phyloP scores from a whole-genome alignment of 92 coral and sea anemone species.

The Pocillopora grandis region DNA sequence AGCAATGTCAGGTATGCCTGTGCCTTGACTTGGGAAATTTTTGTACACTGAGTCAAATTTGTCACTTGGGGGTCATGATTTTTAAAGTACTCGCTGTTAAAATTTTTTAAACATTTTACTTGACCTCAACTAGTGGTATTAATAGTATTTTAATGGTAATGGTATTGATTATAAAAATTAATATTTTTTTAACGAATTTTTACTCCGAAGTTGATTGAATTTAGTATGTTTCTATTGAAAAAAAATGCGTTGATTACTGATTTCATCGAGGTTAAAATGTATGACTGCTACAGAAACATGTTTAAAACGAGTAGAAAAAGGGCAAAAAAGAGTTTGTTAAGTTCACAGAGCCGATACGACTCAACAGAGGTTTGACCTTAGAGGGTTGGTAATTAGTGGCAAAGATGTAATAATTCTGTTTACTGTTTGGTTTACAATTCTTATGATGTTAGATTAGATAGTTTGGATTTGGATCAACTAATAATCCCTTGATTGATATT shows the following conservation, averaged over 20 bases:
- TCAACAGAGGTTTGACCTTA: neutral
- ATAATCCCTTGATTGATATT: too few relatives aligned
- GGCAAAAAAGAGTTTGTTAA: neutral
- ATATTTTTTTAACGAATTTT: neutral
- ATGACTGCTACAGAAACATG: neutral
- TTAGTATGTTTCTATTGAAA: neutral
- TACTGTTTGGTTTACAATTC: too few relatives aligned
- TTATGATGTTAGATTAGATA: too few relatives aligned
- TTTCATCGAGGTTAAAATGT: conserved; percentile 4
- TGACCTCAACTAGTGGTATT: too few relatives aligned
- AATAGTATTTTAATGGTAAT: neutral
- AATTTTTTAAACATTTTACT: neutral
- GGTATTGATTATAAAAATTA: too few relatives aligned
- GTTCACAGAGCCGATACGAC: neutral
- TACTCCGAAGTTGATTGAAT: neutral
- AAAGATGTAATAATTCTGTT: too few relatives aligned
- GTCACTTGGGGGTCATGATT: neutral
- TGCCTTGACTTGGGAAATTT: neutral
- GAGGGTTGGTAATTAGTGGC: too few relatives aligned
- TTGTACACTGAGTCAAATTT: neutral
- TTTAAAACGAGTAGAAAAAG: neutral
- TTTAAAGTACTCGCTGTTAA: neutral
- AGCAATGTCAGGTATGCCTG: neutral
- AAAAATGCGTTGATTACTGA: neutral
- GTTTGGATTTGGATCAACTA: too few relatives aligned